phyloP scores from a whole-genome alignment of 2,113 vertebrate species.

The Labeo rohita region DNA sequence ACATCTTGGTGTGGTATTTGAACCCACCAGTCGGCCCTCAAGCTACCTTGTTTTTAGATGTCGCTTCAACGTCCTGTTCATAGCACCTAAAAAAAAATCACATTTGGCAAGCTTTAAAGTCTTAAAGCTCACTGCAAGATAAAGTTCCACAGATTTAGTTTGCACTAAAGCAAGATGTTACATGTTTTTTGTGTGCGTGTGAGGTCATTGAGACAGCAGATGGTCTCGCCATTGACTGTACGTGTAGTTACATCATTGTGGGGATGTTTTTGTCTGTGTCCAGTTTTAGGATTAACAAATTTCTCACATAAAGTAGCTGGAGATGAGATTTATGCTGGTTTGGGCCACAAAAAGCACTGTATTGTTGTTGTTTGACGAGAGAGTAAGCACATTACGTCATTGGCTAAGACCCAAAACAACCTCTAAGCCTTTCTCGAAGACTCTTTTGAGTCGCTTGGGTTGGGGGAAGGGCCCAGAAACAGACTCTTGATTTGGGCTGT shows the following conservation, averaged over 20 bases:
- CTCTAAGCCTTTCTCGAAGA: not conserved
- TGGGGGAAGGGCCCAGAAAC: not conserved
- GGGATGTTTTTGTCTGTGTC: conserved; percentile 28
- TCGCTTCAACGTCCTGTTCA: not conserved
- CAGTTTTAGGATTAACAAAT: conserved; percentile 50
- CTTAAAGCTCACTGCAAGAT: conserved; percentile 11
- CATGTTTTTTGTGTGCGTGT: not conserved
- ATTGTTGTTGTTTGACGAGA: conserved; percentile 27
- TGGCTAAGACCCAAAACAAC: not conserved
- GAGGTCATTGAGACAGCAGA: not conserved
- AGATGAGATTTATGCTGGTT: conserved; percentile 5
- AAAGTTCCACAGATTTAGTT: conserved; percentile 18
- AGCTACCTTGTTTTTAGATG: conserved; percentile 20
- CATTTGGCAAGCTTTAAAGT: not conserved
- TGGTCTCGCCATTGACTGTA: not conserved
- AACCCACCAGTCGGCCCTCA: not conserved
- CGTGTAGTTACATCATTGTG: conserved; percentile 5
- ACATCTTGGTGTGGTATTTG: not conserved
- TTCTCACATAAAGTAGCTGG: conserved; percentile 26
- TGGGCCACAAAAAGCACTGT: conserved; percentile 13
- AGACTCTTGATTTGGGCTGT: not conserved
- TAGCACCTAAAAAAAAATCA: not conserved
- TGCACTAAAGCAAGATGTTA: conserved; percentile 26
- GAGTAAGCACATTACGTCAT: conserved; percentile 5
- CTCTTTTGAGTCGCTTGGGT: not conserved